Percentiles rank a stretch among this genome's conserved stretches.
These are phyloP conservation scores for Pandemis corylana DNA, from an alignment of 2,888 invertebrate genomes.

Conservation along the genomic window DNA sequence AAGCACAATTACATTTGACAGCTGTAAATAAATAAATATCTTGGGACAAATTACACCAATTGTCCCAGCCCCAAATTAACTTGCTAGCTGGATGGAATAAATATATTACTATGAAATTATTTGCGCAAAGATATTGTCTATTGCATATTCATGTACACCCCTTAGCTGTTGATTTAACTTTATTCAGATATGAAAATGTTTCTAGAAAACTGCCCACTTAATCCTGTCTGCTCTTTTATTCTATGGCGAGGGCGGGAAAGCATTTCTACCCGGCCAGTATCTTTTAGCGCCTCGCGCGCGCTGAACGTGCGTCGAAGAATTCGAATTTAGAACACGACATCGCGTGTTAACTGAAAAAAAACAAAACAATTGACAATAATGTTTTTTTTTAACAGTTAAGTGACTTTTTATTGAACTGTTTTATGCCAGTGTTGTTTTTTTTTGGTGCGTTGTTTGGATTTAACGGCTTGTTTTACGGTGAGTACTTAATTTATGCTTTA, in stretches of 20 bases:
- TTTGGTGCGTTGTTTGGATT: conserved; percentile 50
- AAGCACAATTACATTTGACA: no score
- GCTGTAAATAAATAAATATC: no score
- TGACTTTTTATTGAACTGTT: conserved; percentile 33
- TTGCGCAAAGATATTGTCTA: no score
- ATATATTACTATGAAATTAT: no score
- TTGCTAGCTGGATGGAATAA: no score
- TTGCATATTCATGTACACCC: no score
- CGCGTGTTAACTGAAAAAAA: conserved; percentile 46
- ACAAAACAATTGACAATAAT: conserved; percentile 2
- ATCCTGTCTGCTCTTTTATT: conserved; percentile 48
- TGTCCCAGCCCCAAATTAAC: no score
- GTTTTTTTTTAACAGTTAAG: conserved; percentile 35
- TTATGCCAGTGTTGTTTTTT: conserved; percentile 42
- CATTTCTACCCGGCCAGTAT: conserved; percentile 63
- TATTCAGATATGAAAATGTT: background rate
- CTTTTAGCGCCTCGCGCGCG: conserved; percentile 61
- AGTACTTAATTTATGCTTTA: conserved; percentile 41
- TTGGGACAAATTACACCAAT: no score
- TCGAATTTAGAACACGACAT: conserved; percentile 56
- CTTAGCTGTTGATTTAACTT: background rate
- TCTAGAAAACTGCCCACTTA: background rate
- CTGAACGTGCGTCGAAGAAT: conserved; percentile 58
- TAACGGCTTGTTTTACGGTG: conserved; percentile 47
- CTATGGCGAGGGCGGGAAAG: conserved; percentile 72